Evolutionary conservation across 2,797 vertebrate species (phyloP).

Genomic region (Tenualosa thibaudeaui): DNA sequence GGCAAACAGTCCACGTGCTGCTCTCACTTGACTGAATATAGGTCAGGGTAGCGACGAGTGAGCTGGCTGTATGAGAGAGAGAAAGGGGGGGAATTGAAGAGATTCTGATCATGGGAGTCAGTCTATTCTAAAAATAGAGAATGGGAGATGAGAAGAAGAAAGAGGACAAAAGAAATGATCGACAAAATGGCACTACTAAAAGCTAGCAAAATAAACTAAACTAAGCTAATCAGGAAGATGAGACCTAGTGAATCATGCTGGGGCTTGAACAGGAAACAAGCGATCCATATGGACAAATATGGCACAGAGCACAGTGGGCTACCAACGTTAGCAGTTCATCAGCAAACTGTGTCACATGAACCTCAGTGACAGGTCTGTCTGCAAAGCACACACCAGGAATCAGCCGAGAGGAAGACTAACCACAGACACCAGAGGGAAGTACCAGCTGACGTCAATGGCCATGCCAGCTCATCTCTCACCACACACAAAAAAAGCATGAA

Average conservation of each 20-base stretch:
- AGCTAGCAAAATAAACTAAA: background rate
- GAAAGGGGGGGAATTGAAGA: background rate
- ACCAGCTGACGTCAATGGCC: conserved; percentile 2
- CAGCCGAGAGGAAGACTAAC: background rate
- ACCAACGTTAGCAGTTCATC: background rate
- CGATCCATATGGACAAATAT: background rate
- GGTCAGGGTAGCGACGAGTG: conserved; percentile 60
- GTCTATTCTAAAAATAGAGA: background rate
- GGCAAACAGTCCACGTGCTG: conserved; percentile 53
- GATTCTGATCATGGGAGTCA: background rate
- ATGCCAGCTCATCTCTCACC: conserved; percentile 14
- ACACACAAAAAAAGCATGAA: conserved; percentile 30
- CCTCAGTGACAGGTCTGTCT: background rate
- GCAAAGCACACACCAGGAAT: background rate
- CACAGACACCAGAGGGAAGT: conserved; percentile 14
- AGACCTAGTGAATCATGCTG: background rate
- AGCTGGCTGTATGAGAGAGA: background rate
- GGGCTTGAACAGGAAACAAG: background rate
- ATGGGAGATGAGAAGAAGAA: background rate
- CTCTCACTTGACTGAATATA: conserved; percentile 61
- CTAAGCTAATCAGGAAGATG: background rate
- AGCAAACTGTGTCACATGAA: background rate
- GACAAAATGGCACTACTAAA: background rate
- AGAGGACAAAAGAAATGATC: background rate
- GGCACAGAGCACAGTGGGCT: background rate